These are phyloP conservation scores for Argyra leucocephala DNA, from an alignment of 2,888 invertebrate species.

Conservation along the genomic window DNA sequence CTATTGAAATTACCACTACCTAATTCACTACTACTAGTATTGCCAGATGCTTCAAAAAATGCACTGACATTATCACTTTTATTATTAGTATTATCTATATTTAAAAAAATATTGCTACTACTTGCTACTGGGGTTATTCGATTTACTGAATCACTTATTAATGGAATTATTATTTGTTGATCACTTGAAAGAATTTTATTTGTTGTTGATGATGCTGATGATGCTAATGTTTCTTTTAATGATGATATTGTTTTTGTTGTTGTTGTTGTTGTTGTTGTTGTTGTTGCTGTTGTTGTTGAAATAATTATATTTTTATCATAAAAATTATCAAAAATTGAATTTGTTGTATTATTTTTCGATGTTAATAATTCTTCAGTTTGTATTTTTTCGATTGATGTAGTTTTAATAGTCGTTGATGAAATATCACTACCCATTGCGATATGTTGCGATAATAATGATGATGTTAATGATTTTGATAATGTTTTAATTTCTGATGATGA, in stretches of 20 bases:
- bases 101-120: neutral
- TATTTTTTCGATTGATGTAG: slow-evolving; percentile 14
- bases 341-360: slow-evolving; percentile 17
- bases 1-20: slow-evolving; percentile 6
- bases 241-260: slow-evolving; percentile 14
- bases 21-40: slow-evolving; percentile 2
- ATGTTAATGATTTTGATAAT: neutral
- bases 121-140: slow-evolving; percentile 1
- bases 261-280: slow-evolving; percentile 16
- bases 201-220: slow-evolving; percentile 20
- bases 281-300: slow-evolving; percentile 17
- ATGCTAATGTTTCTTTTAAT: slow-evolving; percentile 11
- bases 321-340: slow-evolving; percentile 9
- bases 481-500: neutral
- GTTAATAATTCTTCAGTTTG: slow-evolving; percentile 22
- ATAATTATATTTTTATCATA: slow-evolving; percentile 10
- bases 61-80: neutral
- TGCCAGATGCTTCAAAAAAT: neutral
- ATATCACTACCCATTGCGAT: slow-evolving; percentile 27
- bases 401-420: slow-evolving; percentile 13
- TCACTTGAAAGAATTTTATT: slow-evolving; percentile 14
- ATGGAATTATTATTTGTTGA: neutral
- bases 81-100: slow-evolving; percentile 2
- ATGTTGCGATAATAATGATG: slow-evolving; percentile 27
- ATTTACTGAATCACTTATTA: neutral